Evolutionary conservation across 2,797 vertebrate species (phyloP), one percentile per base, ranked within the genome.

Genomic region (Pangasius djambal): DNA sequence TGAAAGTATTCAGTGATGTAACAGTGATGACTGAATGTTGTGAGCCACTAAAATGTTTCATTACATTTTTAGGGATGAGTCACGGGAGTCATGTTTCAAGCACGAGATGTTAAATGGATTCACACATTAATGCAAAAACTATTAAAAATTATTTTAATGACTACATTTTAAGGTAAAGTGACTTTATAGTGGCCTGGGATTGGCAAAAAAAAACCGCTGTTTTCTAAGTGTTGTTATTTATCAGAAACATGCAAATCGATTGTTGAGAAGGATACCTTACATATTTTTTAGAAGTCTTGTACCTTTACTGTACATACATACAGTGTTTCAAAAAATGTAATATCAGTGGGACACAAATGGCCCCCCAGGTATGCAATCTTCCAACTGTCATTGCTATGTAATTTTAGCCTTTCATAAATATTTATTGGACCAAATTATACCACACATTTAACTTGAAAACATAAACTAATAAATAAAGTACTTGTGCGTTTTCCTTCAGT

Each of bases 111-210:
- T 72, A 40, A 40, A 72, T 10, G 18, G 18, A 40, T 72, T 72
- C 70, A 72, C 70, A 40, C 18, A 22, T 72, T 72, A 72, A 72
- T 77, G 44, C 74, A 50, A 77, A 77, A 50, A 72, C 44, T 69
- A 28, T 25, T 6, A n/a, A n/a, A 78, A 77, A 77, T 12, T 1
- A 5, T 69, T 34, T 34, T 70, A 15, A 6, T 77, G 8, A 16
- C 2, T n/a, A 48, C 13, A 15, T 15, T 77, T 50, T 13, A 18
- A 16, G 67, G n/a, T 70, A 70, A 70, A 70, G 67, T 70, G 67
- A 31, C 12, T 67, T 67, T 5, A 31, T 67, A 67, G n/a, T n/a
- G 65, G 65, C n/a, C 22, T 61, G 59, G 59, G 59, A 67, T 67
- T 67, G n/a, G 25, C 63, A 61, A 61, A 61, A 61, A 22, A 61